Conservation (phyloP, 2,888 invertebrate genomes). For the Xestia sexstrigata region DNA sequence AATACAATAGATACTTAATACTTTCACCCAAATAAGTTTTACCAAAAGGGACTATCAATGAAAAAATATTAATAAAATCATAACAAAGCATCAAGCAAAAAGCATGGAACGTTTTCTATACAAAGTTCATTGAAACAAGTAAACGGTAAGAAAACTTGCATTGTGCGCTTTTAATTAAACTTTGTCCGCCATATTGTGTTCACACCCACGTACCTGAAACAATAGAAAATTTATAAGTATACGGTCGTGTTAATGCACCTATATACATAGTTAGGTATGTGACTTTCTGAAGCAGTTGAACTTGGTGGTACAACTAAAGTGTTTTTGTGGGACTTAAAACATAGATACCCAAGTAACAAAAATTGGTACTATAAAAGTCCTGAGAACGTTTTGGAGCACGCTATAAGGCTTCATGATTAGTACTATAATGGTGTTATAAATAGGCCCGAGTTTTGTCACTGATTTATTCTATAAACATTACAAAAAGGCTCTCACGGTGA, state of each 20-base stretch:
- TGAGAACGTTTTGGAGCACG: too few relatives aligned
- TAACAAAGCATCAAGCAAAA: background rate
- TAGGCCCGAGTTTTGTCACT: too few relatives aligned
- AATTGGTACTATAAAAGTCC: too few relatives aligned
- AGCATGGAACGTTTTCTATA: background rate
- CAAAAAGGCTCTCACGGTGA: too few relatives aligned
- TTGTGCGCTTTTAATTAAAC: conserved; percentile 69
- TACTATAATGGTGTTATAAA: too few relatives aligned
- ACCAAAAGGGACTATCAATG: background rate
- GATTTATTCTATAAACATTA: too few relatives aligned
- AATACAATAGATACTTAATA: background rate
- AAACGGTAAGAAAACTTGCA: conserved; percentile 54
- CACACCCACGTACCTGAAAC: conserved; percentile 72
- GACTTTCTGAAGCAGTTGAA: background rate
- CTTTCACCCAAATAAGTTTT: background rate
- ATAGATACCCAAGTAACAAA: too few relatives aligned
- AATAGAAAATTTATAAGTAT: conserved; percentile 64
- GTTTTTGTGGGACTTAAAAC: too few relatives aligned
- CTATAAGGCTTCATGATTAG: too few relatives aligned
- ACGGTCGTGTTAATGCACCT: background rate
- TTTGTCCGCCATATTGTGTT: conserved; percentile 59
- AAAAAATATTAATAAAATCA: background rate
- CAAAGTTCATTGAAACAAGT: conserved; percentile 16
- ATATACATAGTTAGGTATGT: background rate
- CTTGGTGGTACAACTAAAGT: background rate